These are phyloP conservation scores for Mellilla xanthometata DNA, from an alignment of 2,888 invertebrate genomes.

Conservation along the genomic window DNA sequence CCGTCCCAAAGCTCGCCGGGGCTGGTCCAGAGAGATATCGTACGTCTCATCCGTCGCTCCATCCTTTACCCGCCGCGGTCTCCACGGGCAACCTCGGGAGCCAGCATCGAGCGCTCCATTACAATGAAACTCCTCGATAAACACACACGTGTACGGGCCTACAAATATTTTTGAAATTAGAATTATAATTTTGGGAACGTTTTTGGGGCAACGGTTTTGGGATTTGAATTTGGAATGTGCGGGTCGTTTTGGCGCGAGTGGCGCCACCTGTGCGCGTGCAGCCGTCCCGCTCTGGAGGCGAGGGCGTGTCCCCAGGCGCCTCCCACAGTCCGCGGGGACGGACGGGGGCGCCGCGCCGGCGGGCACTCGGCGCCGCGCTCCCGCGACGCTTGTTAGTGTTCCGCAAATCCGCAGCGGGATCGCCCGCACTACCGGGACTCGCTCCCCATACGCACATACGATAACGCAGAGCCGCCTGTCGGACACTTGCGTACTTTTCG, in stretches of 20 bases:
- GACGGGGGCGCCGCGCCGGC: conserved; percentile 80
- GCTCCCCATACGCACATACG: conserved; percentile 77
- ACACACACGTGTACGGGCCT: conserved; percentile 37
- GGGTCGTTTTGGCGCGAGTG: conserved; percentile 45
- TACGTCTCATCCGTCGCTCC: conserved; percentile 63
- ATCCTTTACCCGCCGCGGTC: conserved; percentile 71
- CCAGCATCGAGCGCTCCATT: conserved; percentile 41
- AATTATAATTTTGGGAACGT: conserved; percentile 23
- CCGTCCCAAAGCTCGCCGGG: conserved; percentile 62
- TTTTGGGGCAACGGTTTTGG: conserved; percentile 7
- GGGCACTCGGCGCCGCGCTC: conserved; percentile 76
- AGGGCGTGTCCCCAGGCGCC: conserved; percentile 82
- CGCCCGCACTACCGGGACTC: conserved; percentile 79
- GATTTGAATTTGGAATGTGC: conserved; percentile 32
- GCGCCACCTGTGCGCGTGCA: conserved; percentile 68
- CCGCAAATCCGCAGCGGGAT: conserved; percentile 82
- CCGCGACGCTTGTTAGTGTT: conserved; percentile 82
- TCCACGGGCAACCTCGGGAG: conserved; percentile 60
- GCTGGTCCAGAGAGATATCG: conserved; percentile 68
- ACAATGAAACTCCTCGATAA: conserved; percentile 47
- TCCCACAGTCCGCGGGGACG: conserved; percentile 80
- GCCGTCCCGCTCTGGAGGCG: conserved; percentile 79
- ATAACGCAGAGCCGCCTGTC: conserved; percentile 73
- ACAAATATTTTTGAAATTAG: conserved; percentile 29
- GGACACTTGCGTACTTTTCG: conserved; percentile 47